Conservation (phyloP, 2,888 invertebrate genomes). For the Gastrophysa polygoni region DNA sequence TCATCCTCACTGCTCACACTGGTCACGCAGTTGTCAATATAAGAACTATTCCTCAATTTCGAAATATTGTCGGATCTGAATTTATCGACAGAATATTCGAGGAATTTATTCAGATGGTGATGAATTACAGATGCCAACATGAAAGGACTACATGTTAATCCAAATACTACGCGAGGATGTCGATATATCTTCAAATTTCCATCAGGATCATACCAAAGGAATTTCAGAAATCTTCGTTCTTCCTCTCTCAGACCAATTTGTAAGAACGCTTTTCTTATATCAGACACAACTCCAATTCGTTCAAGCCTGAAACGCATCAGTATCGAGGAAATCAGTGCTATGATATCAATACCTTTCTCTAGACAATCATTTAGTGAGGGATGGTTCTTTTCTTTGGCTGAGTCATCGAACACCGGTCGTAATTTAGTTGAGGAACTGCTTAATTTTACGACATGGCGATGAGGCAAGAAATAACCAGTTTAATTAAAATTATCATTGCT, state of each 20-base stretch:
- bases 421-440: conserved; percentile 3
- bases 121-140: no score
- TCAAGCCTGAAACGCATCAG: no score
- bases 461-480: neutral
- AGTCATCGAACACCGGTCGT: neutral
- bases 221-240: no score
- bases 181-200: neutral
- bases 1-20: no score
- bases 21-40: no score
- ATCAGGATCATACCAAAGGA: neutral
- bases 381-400: conserved; percentile 1
- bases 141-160: neutral
- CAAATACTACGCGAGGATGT: neutral
- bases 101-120: no score
- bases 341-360: neutral
- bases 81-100: neutral
- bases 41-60: no score
- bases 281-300: no score
- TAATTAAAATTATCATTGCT: neutral
- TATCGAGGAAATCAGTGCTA: conserved; percentile 4
- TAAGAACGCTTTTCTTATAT: no score
- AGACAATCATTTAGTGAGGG: neutral
- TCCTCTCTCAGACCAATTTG: no score
- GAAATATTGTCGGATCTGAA: neutral
- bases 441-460: conserved; percentile 1